A percentile compares a stretch with the other conserved stretches of the same genome.
phyloP scores from a whole-genome alignment of 2,797 vertebrate species.

The Aselliscus stoliczkanus region DNA sequence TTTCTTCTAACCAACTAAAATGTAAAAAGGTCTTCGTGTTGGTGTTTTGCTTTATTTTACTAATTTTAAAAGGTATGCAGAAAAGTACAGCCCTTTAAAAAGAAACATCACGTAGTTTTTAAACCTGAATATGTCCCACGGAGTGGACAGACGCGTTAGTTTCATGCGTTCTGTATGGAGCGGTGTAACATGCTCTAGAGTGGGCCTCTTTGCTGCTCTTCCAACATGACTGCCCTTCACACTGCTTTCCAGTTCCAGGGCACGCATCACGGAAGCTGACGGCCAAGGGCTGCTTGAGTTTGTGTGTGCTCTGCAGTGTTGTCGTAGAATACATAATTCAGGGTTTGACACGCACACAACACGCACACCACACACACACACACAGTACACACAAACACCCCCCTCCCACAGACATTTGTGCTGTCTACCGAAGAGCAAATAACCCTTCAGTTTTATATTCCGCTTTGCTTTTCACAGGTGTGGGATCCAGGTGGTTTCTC shows the following conservation, averaged over 20 bases:
- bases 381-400: too few species aligned
- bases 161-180: neutral
- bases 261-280: neutral
- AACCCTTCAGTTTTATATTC: neutral
- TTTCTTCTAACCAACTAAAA: neutral
- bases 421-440: neutral
- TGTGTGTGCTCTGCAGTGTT: neutral
- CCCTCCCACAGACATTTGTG: neutral
- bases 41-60: neutral
- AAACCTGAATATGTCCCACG: neutral
- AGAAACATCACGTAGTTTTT: neutral
- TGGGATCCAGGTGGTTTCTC: conserved; percentile 20
- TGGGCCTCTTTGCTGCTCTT: neutral
- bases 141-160: neutral
- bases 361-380: too few species aligned
- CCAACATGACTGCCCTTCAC: neutral
- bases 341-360: too few species aligned
- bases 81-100: neutral
- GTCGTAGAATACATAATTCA: conserved; percentile 4
- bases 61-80: conserved; percentile 16
- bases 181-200: neutral
- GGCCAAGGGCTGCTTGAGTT: neutral
- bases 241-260: neutral
- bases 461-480: conserved; percentile 70
- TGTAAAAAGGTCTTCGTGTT: neutral